Percentiles rank a stretch among this genome's conserved stretches.
phyloP scores from a whole-genome alignment of 1,140 invertebrate genomes.

The Drosophila quadrilineata region DNA sequence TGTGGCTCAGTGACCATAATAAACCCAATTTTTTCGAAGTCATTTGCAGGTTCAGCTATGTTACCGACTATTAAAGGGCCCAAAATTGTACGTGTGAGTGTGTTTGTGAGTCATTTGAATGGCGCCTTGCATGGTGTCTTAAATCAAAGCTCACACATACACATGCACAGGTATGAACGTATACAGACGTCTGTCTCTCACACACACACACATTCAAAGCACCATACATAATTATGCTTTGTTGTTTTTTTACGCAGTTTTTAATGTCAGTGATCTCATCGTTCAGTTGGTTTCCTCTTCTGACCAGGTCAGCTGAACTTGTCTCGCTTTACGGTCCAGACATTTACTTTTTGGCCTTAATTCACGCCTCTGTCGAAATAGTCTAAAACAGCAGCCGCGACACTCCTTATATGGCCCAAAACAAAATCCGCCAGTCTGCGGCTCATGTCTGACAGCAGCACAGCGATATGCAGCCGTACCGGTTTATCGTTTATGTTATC shows the following conservation, averaged over 20 bases:
- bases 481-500: constrained; percentile 22
- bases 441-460: too few relatives aligned
- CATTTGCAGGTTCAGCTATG: constrained; percentile 58
- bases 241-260: constrained; percentile 9
- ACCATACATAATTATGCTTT: constrained; percentile 32
- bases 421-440: too few relatives aligned
- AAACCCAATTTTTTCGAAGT: constrained; percentile 59
- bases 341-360: constrained; percentile 58
- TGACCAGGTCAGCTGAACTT: too few relatives aligned
- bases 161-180: not conserved
- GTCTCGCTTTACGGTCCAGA: constrained; percentile 33
- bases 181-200: constrained; percentile 2
- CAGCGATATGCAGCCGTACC: constrained; percentile 8
- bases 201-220: not conserved
- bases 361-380: constrained; percentile 57
- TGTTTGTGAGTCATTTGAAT: constrained; percentile 42
- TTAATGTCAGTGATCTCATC: constrained; percentile 44
- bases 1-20: constrained; percentile 67
- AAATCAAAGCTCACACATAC: constrained; percentile 1
- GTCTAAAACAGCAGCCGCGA: constrained; percentile 38
- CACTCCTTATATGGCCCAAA: constrained; percentile 59
- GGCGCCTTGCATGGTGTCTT: constrained; percentile 1
- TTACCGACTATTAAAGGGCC: constrained; percentile 36
- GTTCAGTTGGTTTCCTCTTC: constrained; percentile 22
- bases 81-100: not conserved